phyloP scores from a whole-genome alignment of 2,797 vertebrate species.

The Urocyon cinereoargenteus region DNA sequence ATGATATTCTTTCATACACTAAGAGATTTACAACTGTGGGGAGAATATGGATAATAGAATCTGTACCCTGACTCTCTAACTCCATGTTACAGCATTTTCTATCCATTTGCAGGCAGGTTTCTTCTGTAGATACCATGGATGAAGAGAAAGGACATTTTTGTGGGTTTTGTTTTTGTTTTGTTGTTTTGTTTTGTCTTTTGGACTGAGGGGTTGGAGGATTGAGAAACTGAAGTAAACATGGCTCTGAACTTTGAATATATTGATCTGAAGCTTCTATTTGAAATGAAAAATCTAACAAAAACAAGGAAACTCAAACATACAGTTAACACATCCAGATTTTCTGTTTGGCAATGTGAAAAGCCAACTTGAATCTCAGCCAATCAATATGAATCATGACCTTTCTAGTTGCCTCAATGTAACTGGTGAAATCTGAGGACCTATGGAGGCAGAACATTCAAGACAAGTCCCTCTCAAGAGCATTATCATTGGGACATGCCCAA shows the following conservation, averaged over 20 bases:
- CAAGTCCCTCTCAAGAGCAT: not conserved
- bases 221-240: not conserved
- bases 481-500: not conserved
- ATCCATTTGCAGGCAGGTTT: not conserved
- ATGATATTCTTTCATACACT: not conserved
- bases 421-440: not conserved
- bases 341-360: not conserved
- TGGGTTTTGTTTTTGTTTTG: not conserved
- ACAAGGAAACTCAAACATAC: not conserved
- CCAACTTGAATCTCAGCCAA: not conserved
- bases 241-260: not conserved
- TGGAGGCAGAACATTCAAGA: not conserved
- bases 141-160: not conserved
- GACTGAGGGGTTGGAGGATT: not conserved
- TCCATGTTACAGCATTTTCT: not conserved
- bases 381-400: not conserved
- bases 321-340: not conserved
- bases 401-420: not conserved
- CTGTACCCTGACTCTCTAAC: not conserved
- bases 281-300: conserved; percentile 40
- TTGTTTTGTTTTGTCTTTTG: not conserved
- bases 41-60: not conserved
- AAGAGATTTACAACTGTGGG: not conserved
- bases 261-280: not conserved
- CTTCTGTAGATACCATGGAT: not conserved